A percentile compares a stretch with the other conserved stretches of the same genome.
Evolutionary conservation across 1,140 invertebrate species (phyloP).

Genomic region (Lamellibrachia luymesi): DNA sequence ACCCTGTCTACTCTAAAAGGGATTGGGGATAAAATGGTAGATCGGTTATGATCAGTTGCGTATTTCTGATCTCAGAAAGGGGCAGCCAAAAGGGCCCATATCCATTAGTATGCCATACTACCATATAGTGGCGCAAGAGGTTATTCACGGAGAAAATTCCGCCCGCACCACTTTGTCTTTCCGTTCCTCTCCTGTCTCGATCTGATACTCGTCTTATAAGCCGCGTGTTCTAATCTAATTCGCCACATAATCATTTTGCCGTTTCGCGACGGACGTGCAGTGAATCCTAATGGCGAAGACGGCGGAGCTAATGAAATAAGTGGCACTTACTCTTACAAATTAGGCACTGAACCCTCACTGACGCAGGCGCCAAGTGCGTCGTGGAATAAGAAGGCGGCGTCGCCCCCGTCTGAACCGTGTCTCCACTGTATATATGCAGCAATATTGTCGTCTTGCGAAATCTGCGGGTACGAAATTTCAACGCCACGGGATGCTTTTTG

Average conservation of each 20-base stretch:
- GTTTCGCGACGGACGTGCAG: not conserved
- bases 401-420: not conserved
- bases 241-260: not conserved
- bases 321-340: not conserved
- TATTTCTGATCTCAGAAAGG: too few species aligned
- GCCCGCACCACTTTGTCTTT: not conserved
- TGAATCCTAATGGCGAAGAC: not conserved
- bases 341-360: not conserved
- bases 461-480: not conserved
- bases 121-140: too few species aligned
- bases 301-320: not conserved
- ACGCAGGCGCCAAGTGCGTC: not conserved
- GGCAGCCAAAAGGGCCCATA: too few species aligned
- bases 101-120: too few species aligned
- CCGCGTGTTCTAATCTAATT: not conserved
- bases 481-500: not conserved
- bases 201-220: not conserved
- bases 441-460: not conserved
- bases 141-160: not conserved
- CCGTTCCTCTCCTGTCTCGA: not conserved
- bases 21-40: too few species aligned
- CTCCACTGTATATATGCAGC: not conserved
- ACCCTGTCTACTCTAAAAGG: too few species aligned
- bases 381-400: not conserved
- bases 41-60: too few species aligned